These are phyloP conservation scores for Embidobia sp. DNA, from an alignment of 2,888 invertebrate genomes.

Conservation along the genomic window DNA sequence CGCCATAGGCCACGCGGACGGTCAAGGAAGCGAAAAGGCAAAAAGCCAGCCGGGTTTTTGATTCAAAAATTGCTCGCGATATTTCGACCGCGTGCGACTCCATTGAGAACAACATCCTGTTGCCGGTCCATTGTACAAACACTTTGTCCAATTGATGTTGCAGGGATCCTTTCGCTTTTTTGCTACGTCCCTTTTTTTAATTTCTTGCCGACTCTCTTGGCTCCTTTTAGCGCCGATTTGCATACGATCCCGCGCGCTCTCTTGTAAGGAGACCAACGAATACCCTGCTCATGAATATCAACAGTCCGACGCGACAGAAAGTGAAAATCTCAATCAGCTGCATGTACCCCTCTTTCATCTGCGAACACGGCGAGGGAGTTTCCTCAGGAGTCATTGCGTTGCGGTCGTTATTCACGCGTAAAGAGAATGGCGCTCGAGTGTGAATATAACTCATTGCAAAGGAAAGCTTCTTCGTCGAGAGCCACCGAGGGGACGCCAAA, in stretches of 20 bases:
- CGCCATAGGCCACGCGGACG: too few relatives aligned
- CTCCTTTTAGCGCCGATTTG: slow-evolving; percentile 36
- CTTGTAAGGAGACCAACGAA: slow-evolving; percentile 38
- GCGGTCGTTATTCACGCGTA: slow-evolving; percentile 62
- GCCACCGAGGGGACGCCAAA: slow-evolving; percentile 60
- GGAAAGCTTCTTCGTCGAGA: slow-evolving; percentile 62
- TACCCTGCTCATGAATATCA: slow-evolving; percentile 56
- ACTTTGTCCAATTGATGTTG: slow-evolving; percentile 19
- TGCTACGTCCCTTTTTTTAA: slow-evolving; percentile 1
- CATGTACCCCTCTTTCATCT: slow-evolving; percentile 48
- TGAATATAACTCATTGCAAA: slow-evolving; percentile 64
- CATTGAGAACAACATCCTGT: slow-evolving; percentile 36
- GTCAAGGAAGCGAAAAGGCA: too few relatives aligned
- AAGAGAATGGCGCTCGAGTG: slow-evolving; percentile 59
- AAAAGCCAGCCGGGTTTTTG: too few relatives aligned
- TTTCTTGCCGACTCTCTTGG: background rate
- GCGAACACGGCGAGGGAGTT: slow-evolving; percentile 49
- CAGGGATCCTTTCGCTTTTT: too few relatives aligned
- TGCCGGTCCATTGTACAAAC: slow-evolving; percentile 27
- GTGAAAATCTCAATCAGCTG: slow-evolving; percentile 65
- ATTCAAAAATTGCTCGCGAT: too few relatives aligned
- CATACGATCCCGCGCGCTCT: slow-evolving; percentile 31
- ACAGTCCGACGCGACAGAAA: slow-evolving; percentile 39
- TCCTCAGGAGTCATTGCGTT: slow-evolving; percentile 39
- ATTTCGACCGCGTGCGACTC: slow-evolving; percentile 36